A percentile compares a stretch with the other conserved stretches of the same genome.
These are phyloP conservation scores for Amphimallon solstitiale DNA, from an alignment of 2,888 invertebrate genomes.

Conservation along the genomic window DNA sequence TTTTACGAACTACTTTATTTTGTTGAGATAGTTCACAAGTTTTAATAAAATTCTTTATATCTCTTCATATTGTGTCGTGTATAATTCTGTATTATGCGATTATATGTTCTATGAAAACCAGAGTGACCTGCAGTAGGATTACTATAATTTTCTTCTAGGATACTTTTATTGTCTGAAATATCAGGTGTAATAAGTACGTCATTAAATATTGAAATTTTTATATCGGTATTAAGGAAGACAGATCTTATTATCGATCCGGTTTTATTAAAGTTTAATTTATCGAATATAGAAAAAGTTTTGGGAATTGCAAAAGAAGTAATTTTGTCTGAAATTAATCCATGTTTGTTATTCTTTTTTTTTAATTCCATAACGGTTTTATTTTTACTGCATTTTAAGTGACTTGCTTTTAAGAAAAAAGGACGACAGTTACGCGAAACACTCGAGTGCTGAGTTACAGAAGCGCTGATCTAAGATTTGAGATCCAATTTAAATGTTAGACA, in stretches of 20 bases:
- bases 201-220: not conserved
- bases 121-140: constrained; percentile 34
- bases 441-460: too few species aligned
- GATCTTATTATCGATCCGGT: constrained; percentile 8
- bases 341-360: too few species aligned
- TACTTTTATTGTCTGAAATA: not conserved
- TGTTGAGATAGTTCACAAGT: constrained; percentile 47
- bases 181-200: not conserved
- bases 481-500: too few species aligned
- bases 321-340: too few species aligned
- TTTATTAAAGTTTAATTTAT: constrained; percentile 18
- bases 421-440: too few species aligned
- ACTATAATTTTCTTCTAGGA: constrained; percentile 33
- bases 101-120: constrained; percentile 36
- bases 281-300: not conserved
- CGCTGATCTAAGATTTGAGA: too few species aligned
- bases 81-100: constrained; percentile 36
- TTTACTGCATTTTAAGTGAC: too few species aligned
- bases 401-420: too few species aligned
- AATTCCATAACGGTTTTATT: too few species aligned
- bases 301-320: too few species aligned
- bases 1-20: constrained; percentile 46
- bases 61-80: constrained; percentile 39
- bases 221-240: constrained; percentile 5
- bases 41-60: constrained; percentile 39